Conservation (phyloP, 2,113 vertebrate genomes). For the Pituophis catenifer region DNA sequence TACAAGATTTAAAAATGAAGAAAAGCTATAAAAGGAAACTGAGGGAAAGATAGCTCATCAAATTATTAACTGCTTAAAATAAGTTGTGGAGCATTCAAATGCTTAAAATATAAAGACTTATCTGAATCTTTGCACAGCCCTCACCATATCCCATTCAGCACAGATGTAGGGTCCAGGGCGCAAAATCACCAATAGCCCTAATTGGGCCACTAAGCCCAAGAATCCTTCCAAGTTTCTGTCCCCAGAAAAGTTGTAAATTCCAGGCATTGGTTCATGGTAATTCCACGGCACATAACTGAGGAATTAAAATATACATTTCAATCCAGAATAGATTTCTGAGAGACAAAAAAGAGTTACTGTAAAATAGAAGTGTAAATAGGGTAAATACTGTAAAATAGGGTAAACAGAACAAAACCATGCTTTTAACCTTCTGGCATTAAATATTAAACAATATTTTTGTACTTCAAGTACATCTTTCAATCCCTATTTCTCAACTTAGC, state of each 20-base stretch:
- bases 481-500: neutral
- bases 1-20: neutral
- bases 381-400: neutral
- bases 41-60: neutral
- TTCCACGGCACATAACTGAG: constrained; percentile 95
- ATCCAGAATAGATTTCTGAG: neutral
- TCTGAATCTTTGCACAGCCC: constrained; percentile 23
- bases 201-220: constrained; percentile 82
- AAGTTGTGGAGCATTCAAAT: neutral
- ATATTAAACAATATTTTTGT: neutral
- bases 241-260: constrained; percentile 82
- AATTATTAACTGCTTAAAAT: neutral
- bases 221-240: constrained; percentile 85
- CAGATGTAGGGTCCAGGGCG: constrained; percentile 97
- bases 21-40: neutral
- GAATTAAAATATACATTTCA: constrained; percentile 34
- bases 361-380: neutral
- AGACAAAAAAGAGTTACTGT: neutral
- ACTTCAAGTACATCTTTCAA: neutral
- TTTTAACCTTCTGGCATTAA: neutral
- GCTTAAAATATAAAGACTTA: neutral
- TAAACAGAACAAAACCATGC: neutral
- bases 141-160: constrained; percentile 99
- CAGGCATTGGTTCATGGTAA: constrained; percentile 84
- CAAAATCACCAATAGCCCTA: constrained; percentile 89